phyloP scores from a whole-genome alignment of 1,140 invertebrate species.

The Penaeus vannamei region DNA sequence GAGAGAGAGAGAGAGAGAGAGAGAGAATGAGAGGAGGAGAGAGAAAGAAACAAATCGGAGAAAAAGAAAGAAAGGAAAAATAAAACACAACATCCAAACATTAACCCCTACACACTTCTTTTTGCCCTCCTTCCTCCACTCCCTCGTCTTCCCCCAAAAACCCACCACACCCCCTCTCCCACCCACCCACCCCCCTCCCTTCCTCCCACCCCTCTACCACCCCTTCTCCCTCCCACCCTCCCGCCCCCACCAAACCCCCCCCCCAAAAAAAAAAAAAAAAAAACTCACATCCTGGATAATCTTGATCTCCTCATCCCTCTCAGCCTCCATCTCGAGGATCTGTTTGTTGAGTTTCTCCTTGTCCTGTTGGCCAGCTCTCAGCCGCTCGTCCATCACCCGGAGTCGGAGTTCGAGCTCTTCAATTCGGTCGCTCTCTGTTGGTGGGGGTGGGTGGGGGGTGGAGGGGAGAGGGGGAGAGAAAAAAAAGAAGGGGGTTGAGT shows the following conservation, averaged over 20 bases:
- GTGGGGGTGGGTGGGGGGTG: neutral
- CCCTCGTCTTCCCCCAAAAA: no score
- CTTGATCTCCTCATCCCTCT: constrained; percentile 67
- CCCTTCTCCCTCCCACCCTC: no score
- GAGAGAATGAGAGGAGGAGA: neutral
- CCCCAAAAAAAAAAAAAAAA: neutral
- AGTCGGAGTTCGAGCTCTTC: constrained; percentile 57
- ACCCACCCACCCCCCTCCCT: neutral
- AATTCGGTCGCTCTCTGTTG: constrained; percentile 45
- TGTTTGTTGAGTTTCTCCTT: constrained; percentile 53
- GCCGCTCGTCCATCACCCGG: constrained; percentile 45
- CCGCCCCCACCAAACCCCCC: neutral
- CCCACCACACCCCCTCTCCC: neutral
- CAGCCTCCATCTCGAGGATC: constrained; percentile 63
- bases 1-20: neutral
- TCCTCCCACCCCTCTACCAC: neutral
- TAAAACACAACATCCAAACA: neutral
- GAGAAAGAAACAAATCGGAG: neutral
- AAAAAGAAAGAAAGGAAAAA: neutral
- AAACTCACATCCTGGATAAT: constrained; percentile 66
- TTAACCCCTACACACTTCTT: neutral
- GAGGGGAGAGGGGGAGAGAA: neutral
- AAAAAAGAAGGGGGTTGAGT: neutral
- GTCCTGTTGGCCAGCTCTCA: constrained; percentile 43
- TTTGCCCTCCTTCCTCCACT: neutral